A percentile compares a stretch with the other conserved stretches of the same genome.
phyloP scores from a whole-genome alignment of 1,140 invertebrate genomes.

The Drosophila watanabei region DNA sequence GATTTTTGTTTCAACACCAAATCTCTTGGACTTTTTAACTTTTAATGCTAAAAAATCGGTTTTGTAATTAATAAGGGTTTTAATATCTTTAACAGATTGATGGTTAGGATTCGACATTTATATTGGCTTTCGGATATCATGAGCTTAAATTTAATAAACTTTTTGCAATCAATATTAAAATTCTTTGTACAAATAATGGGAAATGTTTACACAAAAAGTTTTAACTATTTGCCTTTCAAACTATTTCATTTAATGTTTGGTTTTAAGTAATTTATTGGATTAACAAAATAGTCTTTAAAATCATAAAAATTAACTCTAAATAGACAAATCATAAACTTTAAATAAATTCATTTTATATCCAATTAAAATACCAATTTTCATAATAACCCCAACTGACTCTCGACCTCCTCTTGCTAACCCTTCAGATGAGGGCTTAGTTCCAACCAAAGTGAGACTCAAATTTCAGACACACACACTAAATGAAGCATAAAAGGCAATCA shows the following conservation, averaged over 20 bases:
- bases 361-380: background rate
- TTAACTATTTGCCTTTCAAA: background rate
- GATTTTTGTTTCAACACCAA: rapidly evolving
- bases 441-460: slow-evolving; percentile 6
- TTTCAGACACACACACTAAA: slow-evolving; percentile 23
- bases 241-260: background rate
- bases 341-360: background rate
- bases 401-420: background rate
- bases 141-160: background rate
- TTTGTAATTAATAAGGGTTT: background rate
- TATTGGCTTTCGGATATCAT: background rate
- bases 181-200: background rate
- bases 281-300: background rate
- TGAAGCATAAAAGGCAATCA: slow-evolving; percentile 53
- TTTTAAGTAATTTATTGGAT: background rate
- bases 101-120: background rate
- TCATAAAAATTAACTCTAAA: background rate
- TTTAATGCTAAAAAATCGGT: background rate
- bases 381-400: background rate
- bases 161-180: background rate
- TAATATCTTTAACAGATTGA: background rate
- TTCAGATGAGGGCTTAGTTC: slow-evolving; percentile 3
- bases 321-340: no score
- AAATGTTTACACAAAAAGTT: background rate
- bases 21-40: background rate